Evolutionary conservation across 2,888 invertebrate genomes (phyloP).

Genomic region (Ectobius pallidus): DNA sequence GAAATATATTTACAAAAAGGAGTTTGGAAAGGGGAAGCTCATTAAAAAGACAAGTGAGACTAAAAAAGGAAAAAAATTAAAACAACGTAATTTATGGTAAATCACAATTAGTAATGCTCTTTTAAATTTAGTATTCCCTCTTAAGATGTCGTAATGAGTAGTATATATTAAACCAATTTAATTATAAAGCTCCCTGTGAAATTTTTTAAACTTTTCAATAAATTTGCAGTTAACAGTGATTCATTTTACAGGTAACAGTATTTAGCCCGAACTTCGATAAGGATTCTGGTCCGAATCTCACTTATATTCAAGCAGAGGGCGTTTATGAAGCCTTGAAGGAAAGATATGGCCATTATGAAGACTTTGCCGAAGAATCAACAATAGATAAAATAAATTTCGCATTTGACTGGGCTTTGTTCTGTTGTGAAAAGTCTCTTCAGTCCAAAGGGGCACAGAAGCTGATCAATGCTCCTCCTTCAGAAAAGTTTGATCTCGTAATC

Average conservation of each 20-base stretch:
- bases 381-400: background rate
- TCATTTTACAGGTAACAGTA: slow-evolving; percentile 34
- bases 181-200: too few relatives aligned
- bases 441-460: background rate
- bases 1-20: too few relatives aligned
- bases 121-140: too few relatives aligned
- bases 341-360: slow-evolving; percentile 37
- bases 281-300: slow-evolving; percentile 18
- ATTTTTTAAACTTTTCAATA: too few relatives aligned
- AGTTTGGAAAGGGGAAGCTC: too few relatives aligned
- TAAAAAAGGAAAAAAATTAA: too few relatives aligned
- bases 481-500: slow-evolving; percentile 34
- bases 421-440: slow-evolving; percentile 5
- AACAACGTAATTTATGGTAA: too few relatives aligned
- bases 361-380: slow-evolving; percentile 42
- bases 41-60: too few relatives aligned
- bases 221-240: too few relatives aligned
- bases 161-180: too few relatives aligned
- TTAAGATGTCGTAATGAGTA: too few relatives aligned
- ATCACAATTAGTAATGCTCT: too few relatives aligned
- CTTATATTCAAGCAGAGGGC: slow-evolving; percentile 25
- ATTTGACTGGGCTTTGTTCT: background rate
- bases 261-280: slow-evolving; percentile 32
- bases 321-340: background rate
- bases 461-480: slow-evolving; percentile 15